phyloP scores from a whole-genome alignment of 2,888 invertebrate genomes.

The Zootermopsis nevadensis region DNA sequence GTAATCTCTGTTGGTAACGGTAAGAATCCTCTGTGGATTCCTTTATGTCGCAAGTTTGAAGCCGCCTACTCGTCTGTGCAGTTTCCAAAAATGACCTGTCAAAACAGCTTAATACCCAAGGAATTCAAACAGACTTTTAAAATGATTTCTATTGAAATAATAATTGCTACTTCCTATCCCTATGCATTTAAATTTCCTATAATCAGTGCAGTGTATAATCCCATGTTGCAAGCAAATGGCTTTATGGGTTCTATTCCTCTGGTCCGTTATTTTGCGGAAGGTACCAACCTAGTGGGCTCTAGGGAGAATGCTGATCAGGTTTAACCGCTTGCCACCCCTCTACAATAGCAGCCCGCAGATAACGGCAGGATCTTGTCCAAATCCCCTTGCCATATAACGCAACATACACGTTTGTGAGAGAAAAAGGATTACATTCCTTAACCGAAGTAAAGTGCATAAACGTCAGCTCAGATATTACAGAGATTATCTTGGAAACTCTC shows the following conservation, averaged over 20 bases:
- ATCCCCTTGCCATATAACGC: not conserved
- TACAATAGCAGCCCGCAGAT: not conserved
- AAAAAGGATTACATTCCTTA: not conserved
- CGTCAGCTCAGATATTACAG: slow-evolving; percentile 5
- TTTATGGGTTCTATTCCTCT: not conserved
- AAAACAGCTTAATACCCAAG: not conserved
- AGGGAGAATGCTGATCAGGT: not conserved
- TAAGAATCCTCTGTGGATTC: not conserved
- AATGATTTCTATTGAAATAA: not conserved
- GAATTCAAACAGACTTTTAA: not conserved
- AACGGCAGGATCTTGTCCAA: not conserved
- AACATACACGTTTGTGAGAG: not conserved
- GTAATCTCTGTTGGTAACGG: not conserved
- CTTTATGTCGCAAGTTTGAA: not conserved
- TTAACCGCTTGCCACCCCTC: not conserved
- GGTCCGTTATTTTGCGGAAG: not conserved
- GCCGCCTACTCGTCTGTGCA: not conserved
- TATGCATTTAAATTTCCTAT: slow-evolving; percentile 4
- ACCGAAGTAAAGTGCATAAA: not conserved
- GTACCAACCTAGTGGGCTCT: not conserved
- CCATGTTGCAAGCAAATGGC: not conserved
- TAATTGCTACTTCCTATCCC: not conserved
- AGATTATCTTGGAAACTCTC: not conserved
- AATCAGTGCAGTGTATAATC: not conserved
- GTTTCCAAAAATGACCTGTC: not conserved